Percentiles rank a stretch among this genome's conserved stretches.
Evolutionary conservation across 2,888 invertebrate species (phyloP).

Genomic region (Hecatera dysodea): DNA sequence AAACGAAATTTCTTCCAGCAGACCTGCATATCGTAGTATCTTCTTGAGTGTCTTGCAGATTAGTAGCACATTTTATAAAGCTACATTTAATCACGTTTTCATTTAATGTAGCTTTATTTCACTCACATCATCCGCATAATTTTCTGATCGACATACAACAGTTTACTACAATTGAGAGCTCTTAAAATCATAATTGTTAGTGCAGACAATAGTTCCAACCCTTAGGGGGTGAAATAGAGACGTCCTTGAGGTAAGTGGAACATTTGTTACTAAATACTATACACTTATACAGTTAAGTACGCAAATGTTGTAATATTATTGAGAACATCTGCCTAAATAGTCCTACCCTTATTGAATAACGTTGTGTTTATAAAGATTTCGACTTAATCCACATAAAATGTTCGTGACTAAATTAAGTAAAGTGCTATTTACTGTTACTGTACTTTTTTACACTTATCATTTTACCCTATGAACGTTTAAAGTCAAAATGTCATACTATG

Average conservation of each 20-base stretch:
- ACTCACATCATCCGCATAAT: conserved; percentile 12
- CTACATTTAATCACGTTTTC: not conserved
- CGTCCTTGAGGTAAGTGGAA: conserved; percentile 47
- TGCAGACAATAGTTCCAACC: conserved; percentile 45
- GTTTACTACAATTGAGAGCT: conserved; percentile 19
- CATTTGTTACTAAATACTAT: conserved; percentile 61
- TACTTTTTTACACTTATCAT: no score
- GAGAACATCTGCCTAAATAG: conserved; percentile 27
- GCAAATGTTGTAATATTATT: conserved; percentile 45
- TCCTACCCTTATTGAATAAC: not conserved
- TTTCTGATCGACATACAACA: conserved; percentile 23
- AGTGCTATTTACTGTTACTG: no score
- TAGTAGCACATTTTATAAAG: no score
- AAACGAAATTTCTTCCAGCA: no score
- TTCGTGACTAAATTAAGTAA: no score
- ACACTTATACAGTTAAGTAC: conserved; percentile 26
- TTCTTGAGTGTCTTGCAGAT: no score
- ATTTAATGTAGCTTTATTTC: no score
- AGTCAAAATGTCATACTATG: no score
- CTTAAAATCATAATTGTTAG: conserved; percentile 29
- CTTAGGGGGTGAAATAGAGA: conserved; percentile 48
- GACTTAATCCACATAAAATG: no score
- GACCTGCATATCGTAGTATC: no score
- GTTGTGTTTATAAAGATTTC: not conserved
- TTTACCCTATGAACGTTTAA: no score